Evolutionary conservation across 2,113 vertebrate genomes (phyloP).

Genomic region (Thunnus thynnus): DNA sequence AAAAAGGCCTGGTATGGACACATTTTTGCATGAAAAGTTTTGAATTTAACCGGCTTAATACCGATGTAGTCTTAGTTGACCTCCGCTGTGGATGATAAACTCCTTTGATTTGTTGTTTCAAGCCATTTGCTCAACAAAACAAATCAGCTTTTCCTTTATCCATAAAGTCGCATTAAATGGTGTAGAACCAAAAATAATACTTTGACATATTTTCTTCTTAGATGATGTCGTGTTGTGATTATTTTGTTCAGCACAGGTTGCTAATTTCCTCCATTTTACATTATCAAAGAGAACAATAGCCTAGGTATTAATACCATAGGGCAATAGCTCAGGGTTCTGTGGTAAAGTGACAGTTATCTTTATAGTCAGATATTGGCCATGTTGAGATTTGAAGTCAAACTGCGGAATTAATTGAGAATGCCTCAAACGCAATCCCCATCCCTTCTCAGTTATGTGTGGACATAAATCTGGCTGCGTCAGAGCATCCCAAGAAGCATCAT

Average conservation of each 20-base stretch:
- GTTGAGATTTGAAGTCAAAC: constrained; percentile 2
- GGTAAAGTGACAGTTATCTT: too few relatives aligned
- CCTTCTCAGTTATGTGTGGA: neutral
- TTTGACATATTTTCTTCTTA: neutral
- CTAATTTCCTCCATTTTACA: neutral
- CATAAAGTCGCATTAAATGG: neutral
- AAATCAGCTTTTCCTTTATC: neutral
- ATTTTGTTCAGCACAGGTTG: neutral
- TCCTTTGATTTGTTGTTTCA: too few relatives aligned
- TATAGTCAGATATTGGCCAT: neutral
- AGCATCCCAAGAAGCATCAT: constrained; percentile 9
- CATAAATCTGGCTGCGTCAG: constrained; percentile 28
- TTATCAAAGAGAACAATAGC: neutral
- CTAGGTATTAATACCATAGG: neutral
- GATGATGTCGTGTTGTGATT: neutral
- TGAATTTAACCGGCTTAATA: too few relatives aligned
- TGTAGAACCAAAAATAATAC: neutral
- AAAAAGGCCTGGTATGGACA: too few relatives aligned
- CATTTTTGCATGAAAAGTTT: too few relatives aligned
- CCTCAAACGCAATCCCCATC: neutral
- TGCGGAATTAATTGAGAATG: neutral
- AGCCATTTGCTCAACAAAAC: neutral
- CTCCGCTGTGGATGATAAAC: too few relatives aligned
- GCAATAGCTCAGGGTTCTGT: neutral
- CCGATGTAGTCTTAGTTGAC: too few relatives aligned